Evolutionary conservation across 2,888 invertebrate species (phyloP), one percentile per base, ranked within the genome.

Genomic region (Campoplex capitator): DNA sequence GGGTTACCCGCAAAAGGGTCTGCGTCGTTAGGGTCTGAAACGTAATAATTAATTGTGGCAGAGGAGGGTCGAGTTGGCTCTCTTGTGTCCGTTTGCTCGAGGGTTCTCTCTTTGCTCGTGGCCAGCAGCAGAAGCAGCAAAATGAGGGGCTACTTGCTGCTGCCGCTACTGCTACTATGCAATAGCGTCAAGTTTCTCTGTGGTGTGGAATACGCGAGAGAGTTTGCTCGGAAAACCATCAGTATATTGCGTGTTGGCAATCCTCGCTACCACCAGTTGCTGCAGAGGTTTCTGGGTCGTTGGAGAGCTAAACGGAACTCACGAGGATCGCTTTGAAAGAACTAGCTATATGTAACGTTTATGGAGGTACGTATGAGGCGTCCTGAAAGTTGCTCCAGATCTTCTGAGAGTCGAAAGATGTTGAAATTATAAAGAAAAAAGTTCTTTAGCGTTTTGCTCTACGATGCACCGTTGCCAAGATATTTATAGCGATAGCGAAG

Each of bases 1-100:
- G 67, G 70, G 51, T 77, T 71, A 71, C 65, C 68, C 87, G 82
- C 86, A 71, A 71, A 79, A 81, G 79, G 88, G 71, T 80, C 78
- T 68, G 78, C 58, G 75, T 62, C 79, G 68, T 80, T 73, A 82
- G 80, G 79, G 74, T 75, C 76, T 86, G 83, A 87, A 88, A 89
- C 84, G 88, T 87, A 87, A 89, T 87, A 89, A 89, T 89, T 89
- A 89, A 89, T 89, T 84, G 84, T 71, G 77, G 68, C 86, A 74
- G 71, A 23, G 62, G 71, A 70, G 80, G 79, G 79, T 79, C 42
- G 83, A 74, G 62, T n/a, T 45, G n/a, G 56, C 58, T 58, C 56
- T 79, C 79, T 79, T 71, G 56, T 71, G 78, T 73, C 62, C 56
- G 38, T 68, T 84, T 48, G 65, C 70, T 28, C 73, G 81, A 76